phyloP scores from a whole-genome alignment of 2,888 invertebrate genomes.

The Mongoloraphidia duomilia region DNA sequence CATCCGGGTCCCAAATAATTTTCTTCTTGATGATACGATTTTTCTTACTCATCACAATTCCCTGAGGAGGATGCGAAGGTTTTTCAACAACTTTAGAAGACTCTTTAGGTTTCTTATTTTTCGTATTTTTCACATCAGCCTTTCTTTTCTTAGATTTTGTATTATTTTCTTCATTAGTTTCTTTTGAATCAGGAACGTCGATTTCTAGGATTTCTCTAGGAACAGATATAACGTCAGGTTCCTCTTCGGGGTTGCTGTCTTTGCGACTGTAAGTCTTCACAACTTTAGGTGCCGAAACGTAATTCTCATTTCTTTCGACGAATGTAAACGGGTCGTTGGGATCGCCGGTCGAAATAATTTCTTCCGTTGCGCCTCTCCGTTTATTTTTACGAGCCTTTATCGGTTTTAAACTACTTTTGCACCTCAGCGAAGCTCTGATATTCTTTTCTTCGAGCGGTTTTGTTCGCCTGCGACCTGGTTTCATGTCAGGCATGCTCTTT shows the following conservation, averaged over 20 bases:
- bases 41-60: slow-evolving; percentile 23
- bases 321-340: slow-evolving; percentile 3
- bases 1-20: slow-evolving; percentile 60
- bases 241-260: not conserved
- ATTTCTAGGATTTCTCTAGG: slow-evolving; percentile 4
- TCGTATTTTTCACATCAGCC: not conserved
- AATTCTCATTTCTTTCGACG: slow-evolving; percentile 1
- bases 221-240: slow-evolving; percentile 1
- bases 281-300: not conserved
- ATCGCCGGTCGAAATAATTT: too few relatives aligned
- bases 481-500: slow-evolving; percentile 29
- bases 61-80: too few relatives aligned
- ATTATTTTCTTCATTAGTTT: not conserved
- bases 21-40: slow-evolving; percentile 53
- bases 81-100: not conserved
- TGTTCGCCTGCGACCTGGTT: not conserved
- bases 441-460: too few relatives aligned
- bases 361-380: too few relatives aligned
- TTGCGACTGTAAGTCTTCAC: slow-evolving; percentile 6
- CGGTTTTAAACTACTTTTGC: too few relatives aligned
- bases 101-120: not conserved
- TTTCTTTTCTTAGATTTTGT: not conserved
- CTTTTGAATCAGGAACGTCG: not conserved
- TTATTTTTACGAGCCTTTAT: too few relatives aligned
- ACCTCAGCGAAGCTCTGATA: too few relatives aligned